phyloP scores from a whole-genome alignment of 2,113 vertebrate species.

The Paralichthys olivaceus region DNA sequence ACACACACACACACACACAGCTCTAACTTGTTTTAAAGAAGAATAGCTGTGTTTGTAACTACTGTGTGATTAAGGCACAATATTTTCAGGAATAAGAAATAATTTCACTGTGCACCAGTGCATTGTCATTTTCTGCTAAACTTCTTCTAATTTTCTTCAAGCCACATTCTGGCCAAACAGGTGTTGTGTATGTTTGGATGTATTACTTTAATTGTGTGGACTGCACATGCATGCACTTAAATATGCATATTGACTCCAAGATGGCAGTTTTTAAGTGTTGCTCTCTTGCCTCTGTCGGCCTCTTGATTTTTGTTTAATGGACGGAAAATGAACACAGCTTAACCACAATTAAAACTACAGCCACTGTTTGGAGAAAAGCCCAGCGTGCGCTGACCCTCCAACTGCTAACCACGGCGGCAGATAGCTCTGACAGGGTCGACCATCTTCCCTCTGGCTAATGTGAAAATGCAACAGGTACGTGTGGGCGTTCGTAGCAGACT shows the following conservation, averaged over 20 bases:
- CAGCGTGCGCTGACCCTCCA: slow-evolving; percentile 1
- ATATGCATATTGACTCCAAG: slow-evolving; percentile 24
- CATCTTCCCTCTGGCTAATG: slow-evolving; percentile 23
- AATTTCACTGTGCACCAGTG: neutral
- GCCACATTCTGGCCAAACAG: neutral
- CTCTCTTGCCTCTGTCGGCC: neutral
- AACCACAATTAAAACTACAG: slow-evolving; percentile 8
- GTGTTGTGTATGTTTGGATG: neutral
- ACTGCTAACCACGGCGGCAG: slow-evolving; percentile 15
- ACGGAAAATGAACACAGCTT: neutral
- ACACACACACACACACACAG: too few relatives aligned
- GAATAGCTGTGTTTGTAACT: neutral
- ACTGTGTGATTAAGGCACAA: neutral
- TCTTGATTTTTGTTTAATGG: slow-evolving; percentile 7
- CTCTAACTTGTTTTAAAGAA: too few relatives aligned
- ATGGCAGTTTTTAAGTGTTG: slow-evolving; percentile 1
- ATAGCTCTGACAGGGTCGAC: slow-evolving; percentile 27
- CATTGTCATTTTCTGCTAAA: slow-evolving; percentile 26
- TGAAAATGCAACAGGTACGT: slow-evolving; percentile 37
- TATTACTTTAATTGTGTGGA: neutral
- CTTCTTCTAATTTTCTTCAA: neutral
- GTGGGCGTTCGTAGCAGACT: slow-evolving; percentile 26
- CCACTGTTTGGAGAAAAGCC: slow-evolving; percentile 3
- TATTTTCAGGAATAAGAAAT: neutral
- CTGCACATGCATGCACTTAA: slow-evolving; percentile 2